A percentile compares a stretch with the other conserved stretches of the same genome.
phyloP scores from a whole-genome alignment of 2,797 vertebrate species.

The Galago senegalensis region DNA sequence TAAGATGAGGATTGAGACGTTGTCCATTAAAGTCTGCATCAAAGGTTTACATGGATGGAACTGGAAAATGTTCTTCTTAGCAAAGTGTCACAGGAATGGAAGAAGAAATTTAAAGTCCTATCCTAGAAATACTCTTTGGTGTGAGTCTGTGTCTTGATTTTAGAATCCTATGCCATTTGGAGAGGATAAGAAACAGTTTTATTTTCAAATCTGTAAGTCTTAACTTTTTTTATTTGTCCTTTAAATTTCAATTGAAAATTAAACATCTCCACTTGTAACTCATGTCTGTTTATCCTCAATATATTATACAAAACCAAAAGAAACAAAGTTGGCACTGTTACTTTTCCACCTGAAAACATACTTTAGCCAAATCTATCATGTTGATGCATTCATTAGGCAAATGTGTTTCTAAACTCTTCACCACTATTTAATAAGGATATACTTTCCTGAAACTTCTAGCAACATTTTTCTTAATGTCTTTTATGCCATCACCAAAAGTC shows the following conservation, averaged over 20 bases:
- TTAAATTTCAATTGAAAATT: conserved; percentile 14
- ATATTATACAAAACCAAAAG: background rate
- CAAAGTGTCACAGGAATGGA: too few species aligned
- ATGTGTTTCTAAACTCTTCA: background rate
- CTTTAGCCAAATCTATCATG: background rate
- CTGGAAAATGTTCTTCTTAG: too few species aligned
- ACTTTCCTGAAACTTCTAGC: background rate
- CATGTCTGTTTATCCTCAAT: background rate
- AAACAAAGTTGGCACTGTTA: background rate
- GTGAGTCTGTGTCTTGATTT: background rate
- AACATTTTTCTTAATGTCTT: background rate
- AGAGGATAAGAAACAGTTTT: background rate
- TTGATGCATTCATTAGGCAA: background rate
- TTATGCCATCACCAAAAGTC: background rate
- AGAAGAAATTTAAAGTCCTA: background rate
- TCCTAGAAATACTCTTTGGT: background rate
- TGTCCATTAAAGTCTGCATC: background rate
- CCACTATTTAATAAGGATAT: background rate
- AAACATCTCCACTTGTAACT: background rate
- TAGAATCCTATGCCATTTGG: background rate
- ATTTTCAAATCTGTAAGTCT: background rate
- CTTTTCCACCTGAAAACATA: background rate
- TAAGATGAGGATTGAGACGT: background rate
- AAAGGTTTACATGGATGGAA: background rate
- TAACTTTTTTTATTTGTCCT: background rate